Percentiles rank a stretch among this genome's conserved stretches.
phyloP scores from a whole-genome alignment of 2,113 vertebrate genomes.

The Cyprinodon variegatus region DNA sequence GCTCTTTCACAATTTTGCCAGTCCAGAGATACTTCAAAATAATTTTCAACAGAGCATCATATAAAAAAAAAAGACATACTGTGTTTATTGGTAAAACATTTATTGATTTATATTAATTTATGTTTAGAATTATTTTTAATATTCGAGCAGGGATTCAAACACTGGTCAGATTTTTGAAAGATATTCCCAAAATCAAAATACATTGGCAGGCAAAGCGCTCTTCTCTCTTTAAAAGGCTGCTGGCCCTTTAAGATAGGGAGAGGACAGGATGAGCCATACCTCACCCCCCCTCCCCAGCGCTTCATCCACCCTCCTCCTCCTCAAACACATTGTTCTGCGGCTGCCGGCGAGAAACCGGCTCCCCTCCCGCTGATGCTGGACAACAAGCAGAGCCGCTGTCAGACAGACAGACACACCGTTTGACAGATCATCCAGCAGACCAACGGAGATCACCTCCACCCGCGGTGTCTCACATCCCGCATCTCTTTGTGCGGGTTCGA shows the following conservation, averaged over 20 bases:
- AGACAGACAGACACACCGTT: not conserved
- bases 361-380: conserved; percentile 10
- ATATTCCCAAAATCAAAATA: too few species aligned
- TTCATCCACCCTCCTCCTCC: conserved; percentile 2
- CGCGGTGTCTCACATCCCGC: not conserved
- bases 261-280: conserved; percentile 40
- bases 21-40: not conserved
- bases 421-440: not conserved
- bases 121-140: too few species aligned
- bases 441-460: not conserved
- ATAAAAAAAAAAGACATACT: not conserved
- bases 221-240: not conserved
- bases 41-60: not conserved
- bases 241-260: conserved; percentile 67
- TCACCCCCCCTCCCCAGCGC: not conserved
- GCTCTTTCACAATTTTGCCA: not conserved
- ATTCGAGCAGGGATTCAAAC: not conserved
- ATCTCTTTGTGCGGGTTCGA: conserved; percentile 10
- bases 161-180: not conserved
- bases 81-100: not conserved
- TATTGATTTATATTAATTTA: not conserved
- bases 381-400: not conserved
- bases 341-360: conserved; percentile 35
- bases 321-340: conserved; percentile 56
- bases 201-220: not conserved